These are phyloP conservation scores for Stegodyphus dumicola DNA, from an alignment of 1,140 invertebrate species.

Conservation along the genomic window DNA sequence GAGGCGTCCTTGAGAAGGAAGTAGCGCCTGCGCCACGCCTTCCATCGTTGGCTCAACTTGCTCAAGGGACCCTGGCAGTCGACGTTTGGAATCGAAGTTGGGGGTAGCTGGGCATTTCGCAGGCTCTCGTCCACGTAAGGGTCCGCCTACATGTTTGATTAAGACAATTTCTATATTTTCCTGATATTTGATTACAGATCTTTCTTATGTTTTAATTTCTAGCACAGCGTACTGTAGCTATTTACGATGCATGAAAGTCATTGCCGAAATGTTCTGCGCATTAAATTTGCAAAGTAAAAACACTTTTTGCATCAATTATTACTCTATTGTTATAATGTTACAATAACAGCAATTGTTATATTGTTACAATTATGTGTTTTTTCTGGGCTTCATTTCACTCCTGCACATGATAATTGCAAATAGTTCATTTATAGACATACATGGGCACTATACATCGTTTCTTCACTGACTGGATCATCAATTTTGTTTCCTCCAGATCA, in stretches of 20 bases:
- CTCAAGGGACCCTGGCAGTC: slow-evolving; percentile 92
- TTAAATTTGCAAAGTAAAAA: too few species aligned
- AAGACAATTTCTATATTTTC: background rate
- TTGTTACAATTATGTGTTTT: too few species aligned
- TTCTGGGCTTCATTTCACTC: too few species aligned
- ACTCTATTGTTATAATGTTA: too few species aligned
- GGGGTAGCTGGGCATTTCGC: slow-evolving; percentile 69
- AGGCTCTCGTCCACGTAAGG: slow-evolving; percentile 80
- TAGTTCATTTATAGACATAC: too few species aligned
- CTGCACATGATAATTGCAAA: too few species aligned
- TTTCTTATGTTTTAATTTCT: background rate
- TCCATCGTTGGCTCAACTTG: slow-evolving; percentile 78
- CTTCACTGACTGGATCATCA: too few species aligned
- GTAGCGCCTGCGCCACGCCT: slow-evolving; percentile 89
- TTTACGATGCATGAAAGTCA: background rate
- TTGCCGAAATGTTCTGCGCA: background rate
- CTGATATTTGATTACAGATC: background rate
- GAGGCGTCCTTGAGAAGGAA: slow-evolving; percentile 96
- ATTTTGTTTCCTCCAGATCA: too few species aligned
- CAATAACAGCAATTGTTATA: too few species aligned
- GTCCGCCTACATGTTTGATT: slow-evolving; percentile 72
- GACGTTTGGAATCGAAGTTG: slow-evolving; percentile 77
- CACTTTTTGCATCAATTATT: too few species aligned
- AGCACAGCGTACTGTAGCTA: background rate
- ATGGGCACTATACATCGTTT: too few species aligned